phyloP scores from a whole-genome alignment of 2,113 vertebrate genomes.

The Pica pica region DNA sequence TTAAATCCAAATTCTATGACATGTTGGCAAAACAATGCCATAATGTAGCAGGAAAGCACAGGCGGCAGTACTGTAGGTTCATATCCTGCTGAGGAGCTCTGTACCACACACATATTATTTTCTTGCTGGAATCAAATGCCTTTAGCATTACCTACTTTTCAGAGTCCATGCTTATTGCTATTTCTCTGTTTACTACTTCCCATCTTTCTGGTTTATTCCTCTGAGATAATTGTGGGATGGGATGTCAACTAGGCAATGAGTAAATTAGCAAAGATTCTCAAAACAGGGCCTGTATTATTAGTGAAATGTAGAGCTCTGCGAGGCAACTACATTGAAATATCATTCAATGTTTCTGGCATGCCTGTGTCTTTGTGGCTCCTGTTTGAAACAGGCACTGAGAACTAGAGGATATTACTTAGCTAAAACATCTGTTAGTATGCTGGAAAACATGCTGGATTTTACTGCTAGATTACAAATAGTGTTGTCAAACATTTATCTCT shows the following conservation, averaged over 20 bases:
- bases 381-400: neutral
- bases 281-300: neutral
- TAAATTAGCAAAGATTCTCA: neutral
- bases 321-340: neutral
- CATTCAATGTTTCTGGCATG: neutral
- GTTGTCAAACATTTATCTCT: neutral
- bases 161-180: neutral
- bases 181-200: neutral
- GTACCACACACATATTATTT: neutral
- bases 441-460: neutral
- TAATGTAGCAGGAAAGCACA: neutral
- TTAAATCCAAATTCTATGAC: neutral
- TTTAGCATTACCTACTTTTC: neutral
- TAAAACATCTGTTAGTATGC: neutral
- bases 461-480: neutral
- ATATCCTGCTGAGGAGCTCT: neutral
- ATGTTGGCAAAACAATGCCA: neutral
- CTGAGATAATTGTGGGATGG: neutral
- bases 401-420: neutral
- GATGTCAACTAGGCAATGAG: neutral
- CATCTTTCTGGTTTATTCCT: neutral
- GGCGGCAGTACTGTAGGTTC: neutral
- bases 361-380: neutral
- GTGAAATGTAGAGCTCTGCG: neutral
- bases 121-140: neutral